Conservation (phyloP, 2,888 invertebrate genomes). For the Erynnis tages region DNA sequence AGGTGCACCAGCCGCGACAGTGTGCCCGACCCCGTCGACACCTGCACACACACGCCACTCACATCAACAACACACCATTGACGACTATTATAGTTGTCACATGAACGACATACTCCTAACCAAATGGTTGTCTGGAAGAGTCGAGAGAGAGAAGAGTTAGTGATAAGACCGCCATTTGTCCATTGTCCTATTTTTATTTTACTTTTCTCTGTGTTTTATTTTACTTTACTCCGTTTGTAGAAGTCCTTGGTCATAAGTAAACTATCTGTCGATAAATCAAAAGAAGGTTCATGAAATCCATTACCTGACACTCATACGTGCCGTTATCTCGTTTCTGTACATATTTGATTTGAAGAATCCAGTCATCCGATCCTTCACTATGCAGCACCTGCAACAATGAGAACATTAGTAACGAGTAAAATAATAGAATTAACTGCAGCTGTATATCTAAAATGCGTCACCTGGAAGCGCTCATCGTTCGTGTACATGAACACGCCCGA, state of each 20-base stretch:
- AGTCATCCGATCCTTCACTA: conserved; percentile 93
- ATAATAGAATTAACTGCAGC: not conserved
- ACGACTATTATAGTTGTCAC: too few species aligned
- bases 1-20: conserved; percentile 94
- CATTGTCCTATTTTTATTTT: too few species aligned
- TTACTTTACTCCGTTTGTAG: too few species aligned
- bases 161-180: too few species aligned
- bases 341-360: conserved; percentile 95
- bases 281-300: too few species aligned
- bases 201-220: too few species aligned
- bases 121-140: too few species aligned
- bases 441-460: conserved; percentile 32
- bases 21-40: conserved; percentile 90
- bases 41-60: conserved; percentile 84
- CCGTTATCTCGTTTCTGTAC: conserved; percentile 95
- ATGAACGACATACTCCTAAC: too few species aligned
- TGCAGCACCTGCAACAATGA: conserved; percentile 82
- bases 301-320: conserved; percentile 95
- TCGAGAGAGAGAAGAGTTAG: too few species aligned
- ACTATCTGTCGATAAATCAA: too few species aligned
- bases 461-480: conserved; percentile 92
- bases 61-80: too few species aligned
- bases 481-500: conserved; percentile 95
- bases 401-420: not conserved
- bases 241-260: too few species aligned